Conservation (phyloP, 1,140 invertebrate genomes). For the Drosophila novamexicana region DNA sequence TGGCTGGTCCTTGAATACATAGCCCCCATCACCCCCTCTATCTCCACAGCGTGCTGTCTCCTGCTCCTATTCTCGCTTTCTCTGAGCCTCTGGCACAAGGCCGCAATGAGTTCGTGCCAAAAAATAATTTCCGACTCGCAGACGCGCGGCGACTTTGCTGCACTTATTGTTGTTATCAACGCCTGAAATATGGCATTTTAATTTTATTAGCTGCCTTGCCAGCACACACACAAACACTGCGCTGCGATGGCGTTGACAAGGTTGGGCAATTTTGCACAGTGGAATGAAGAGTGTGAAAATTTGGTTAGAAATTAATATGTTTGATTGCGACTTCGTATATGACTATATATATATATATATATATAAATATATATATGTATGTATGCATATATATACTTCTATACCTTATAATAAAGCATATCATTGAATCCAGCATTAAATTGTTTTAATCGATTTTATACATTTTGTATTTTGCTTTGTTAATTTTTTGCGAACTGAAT, state of each 20-base stretch:
- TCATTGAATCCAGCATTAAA: too few relatives aligned
- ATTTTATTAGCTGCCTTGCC: conserved; percentile 81
- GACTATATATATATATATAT: too few relatives aligned
- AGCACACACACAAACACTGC: conserved; percentile 32
- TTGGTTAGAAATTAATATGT: background rate
- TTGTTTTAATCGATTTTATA: too few relatives aligned
- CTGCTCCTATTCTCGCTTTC: background rate
- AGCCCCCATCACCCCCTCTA: background rate
- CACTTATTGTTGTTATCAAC: conserved; percentile 83
- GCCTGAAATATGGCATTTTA: conserved; percentile 83
- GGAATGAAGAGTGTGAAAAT: background rate
- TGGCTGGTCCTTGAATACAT: conserved; percentile 2
- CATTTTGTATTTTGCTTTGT: too few relatives aligned
- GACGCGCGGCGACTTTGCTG: conserved; percentile 68
- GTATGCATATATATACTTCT: too few relatives aligned
- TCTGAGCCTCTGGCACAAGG: conserved; percentile 59
- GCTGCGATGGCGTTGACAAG: conserved; percentile 35
- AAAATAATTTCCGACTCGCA: conserved; percentile 77
- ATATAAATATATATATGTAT: too few relatives aligned
- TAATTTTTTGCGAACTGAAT: too few relatives aligned
- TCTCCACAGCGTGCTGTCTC: background rate
- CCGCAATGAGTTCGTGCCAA: conserved; percentile 75
- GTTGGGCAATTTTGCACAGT: conserved; percentile 42
- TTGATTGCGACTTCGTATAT: background rate
- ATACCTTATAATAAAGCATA: too few relatives aligned